A percentile compares a stretch with the other conserved stretches of the same genome.
Evolutionary conservation across 2,888 invertebrate species (phyloP).

Genomic region (Hedya salicella): DNA sequence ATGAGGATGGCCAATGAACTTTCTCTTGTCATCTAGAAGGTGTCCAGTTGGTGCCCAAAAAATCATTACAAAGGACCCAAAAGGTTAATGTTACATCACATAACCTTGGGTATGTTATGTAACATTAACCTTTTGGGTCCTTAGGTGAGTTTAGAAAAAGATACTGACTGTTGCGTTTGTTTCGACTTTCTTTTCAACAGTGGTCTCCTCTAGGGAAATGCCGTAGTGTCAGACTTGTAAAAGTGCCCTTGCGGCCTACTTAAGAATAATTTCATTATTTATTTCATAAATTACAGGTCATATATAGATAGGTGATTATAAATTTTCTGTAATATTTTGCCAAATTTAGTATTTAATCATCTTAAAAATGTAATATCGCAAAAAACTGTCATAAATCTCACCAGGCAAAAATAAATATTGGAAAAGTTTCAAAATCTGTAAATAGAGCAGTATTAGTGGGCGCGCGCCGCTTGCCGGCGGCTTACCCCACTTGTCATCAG

Average conservation of each 20-base stretch:
- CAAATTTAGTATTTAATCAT: not conserved
- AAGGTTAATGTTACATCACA: not conserved
- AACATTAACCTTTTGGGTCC: too few relatives aligned
- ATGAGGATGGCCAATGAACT: not conserved
- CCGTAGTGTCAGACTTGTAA: too few relatives aligned
- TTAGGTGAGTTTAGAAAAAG: too few relatives aligned
- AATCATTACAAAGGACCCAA: not conserved
- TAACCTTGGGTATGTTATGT: too few relatives aligned
- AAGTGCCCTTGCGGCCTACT: too few relatives aligned
- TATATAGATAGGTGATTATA: not conserved
- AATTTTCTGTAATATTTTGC: not conserved
- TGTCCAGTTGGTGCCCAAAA: not conserved
- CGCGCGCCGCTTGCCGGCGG: constrained; percentile 9
- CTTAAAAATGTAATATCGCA: not conserved
- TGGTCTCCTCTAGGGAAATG: too few relatives aligned
- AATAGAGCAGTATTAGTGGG: constrained; percentile 20
- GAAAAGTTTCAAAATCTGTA: constrained; percentile 38
- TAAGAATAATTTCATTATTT: too few relatives aligned
- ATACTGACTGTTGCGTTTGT: too few relatives aligned
- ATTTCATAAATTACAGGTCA: too few relatives aligned
- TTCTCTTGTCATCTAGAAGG: not conserved
- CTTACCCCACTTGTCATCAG: constrained; percentile 17
- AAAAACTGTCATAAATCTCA: constrained; percentile 15
- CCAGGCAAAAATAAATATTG: constrained; percentile 31
- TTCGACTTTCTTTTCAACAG: too few relatives aligned